Percentiles rank a stretch among this genome's conserved stretches.
phyloP scores from a whole-genome alignment of 2,888 invertebrate genomes.

The Buathra laborator region DNA sequence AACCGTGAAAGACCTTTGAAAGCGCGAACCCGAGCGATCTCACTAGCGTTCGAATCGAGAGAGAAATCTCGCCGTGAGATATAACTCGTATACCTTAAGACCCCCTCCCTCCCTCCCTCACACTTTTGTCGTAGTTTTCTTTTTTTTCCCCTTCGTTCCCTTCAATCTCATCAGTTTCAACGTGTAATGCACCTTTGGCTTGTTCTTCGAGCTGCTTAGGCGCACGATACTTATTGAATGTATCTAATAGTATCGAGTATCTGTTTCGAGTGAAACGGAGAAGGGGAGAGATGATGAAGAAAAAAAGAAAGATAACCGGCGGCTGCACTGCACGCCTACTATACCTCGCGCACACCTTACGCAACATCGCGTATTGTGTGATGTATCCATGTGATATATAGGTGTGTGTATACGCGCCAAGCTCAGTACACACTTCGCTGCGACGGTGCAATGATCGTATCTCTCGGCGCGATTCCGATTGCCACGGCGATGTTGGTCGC shows the following conservation, averaged over 20 bases:
- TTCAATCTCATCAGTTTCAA: slow-evolving; percentile 41
- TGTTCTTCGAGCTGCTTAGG: slow-evolving; percentile 3
- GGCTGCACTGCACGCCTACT: slow-evolving; percentile 63
- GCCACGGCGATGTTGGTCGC: slow-evolving; percentile 65
- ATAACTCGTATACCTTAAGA: slow-evolving; percentile 15
- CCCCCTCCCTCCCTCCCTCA: not conserved
- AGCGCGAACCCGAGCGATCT: slow-evolving; percentile 37
- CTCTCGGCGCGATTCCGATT: slow-evolving; percentile 67
- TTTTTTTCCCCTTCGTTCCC: slow-evolving; percentile 21
- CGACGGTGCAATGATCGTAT: slow-evolving; percentile 58
- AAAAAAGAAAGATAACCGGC: slow-evolving; percentile 52
- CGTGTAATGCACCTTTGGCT: slow-evolving; percentile 10
- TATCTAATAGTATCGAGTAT: slow-evolving; percentile 43
- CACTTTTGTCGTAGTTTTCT: not conserved
- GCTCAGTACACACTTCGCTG: slow-evolving; percentile 42
- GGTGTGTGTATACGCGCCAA: slow-evolving; percentile 5
- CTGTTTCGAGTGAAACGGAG: slow-evolving; percentile 12
- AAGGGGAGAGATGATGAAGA: slow-evolving; percentile 5
- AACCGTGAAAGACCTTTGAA: slow-evolving; percentile 72
- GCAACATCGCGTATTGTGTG: slow-evolving; percentile 59
- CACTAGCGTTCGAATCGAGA: slow-evolving; percentile 52
- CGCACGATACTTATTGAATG: slow-evolving; percentile 10
- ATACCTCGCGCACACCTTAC: slow-evolving; percentile 60
- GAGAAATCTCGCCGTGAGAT: slow-evolving; percentile 62
- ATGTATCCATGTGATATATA: slow-evolving; percentile 33